Percentiles rank a stretch among this genome's conserved stretches.
Evolutionary conservation across 2,113 vertebrate species (phyloP).

Genomic region (Chionis minor): DNA sequence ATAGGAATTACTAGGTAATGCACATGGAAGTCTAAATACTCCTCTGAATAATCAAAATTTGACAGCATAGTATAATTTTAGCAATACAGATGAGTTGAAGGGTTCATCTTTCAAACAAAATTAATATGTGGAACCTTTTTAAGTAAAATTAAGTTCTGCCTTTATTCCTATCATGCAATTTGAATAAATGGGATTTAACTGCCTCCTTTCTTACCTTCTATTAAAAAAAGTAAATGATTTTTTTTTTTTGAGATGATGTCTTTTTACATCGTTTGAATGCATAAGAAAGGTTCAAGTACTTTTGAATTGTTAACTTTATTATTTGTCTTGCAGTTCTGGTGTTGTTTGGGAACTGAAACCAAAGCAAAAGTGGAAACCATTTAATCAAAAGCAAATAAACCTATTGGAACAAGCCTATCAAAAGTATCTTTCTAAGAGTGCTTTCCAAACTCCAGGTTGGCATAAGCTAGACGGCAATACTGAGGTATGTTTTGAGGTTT

Average conservation of each 20-base stretch:
- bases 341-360: slow-evolving; percentile 93
- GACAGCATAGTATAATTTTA: background rate
- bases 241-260: background rate
- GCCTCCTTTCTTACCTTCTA: background rate
- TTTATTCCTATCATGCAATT: background rate
- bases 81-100: background rate
- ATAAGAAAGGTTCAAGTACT: background rate
- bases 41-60: background rate
- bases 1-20: slow-evolving; percentile 91
- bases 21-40: background rate
- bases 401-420: slow-evolving; percentile 88
- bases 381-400: slow-evolving; percentile 91
- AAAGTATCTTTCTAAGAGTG: slow-evolving; percentile 64
- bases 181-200: background rate
- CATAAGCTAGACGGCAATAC: slow-evolving; percentile 82
- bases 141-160: background rate
- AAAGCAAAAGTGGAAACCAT: slow-evolving; percentile 91
- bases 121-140: background rate
- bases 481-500: slow-evolving; percentile 77
- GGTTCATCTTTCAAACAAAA: background rate
- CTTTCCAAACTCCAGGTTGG: slow-evolving; percentile 71
- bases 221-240: background rate
- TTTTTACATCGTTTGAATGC: background rate
- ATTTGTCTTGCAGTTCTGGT: slow-evolving; percentile 83
- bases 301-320: background rate